A percentile compares a stretch with the other conserved stretches of the same genome.
Evolutionary conservation across 1,140 invertebrate genomes (phyloP).

Genomic region (Tetragonula clypearis): DNA sequence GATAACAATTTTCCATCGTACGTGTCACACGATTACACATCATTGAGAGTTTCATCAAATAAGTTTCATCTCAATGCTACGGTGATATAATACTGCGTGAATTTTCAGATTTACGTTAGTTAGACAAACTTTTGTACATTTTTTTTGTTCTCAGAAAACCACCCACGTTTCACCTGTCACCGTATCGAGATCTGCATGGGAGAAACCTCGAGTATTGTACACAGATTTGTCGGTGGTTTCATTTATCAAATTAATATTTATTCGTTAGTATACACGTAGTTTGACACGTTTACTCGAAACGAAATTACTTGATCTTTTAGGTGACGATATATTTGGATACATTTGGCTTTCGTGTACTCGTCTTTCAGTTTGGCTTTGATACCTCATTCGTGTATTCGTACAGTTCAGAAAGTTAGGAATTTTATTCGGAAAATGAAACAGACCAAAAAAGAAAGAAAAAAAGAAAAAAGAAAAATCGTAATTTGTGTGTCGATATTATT

Average conservation of each 20-base stretch:
- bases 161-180: neutral
- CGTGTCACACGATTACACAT: neutral
- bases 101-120: neutral
- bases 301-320: neutral
- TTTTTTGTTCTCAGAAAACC: slow-evolving; percentile 19
- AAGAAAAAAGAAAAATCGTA: neutral
- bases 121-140: slow-evolving; percentile 7
- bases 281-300: neutral
- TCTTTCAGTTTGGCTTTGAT: neutral
- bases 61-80: neutral
- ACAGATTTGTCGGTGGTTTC: slow-evolving; percentile 16
- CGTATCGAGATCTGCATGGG: slow-evolving; percentile 10
- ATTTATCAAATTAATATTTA: slow-evolving; percentile 17
- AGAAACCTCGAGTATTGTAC: slow-evolving; percentile 12
- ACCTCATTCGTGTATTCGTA: neutral
- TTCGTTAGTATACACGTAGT: slow-evolving; percentile 5
- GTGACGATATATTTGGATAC: neutral
- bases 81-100: neutral
- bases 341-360: neutral
- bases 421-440: neutral
- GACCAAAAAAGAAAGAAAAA: too few relatives aligned
- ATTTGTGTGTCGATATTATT: neutral
- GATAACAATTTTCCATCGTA: too few relatives aligned
- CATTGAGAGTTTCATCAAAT: neutral
- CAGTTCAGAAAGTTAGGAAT: neutral